Conservation (phyloP, 2,113 vertebrate genomes). For the Arizona elegans region DNA sequence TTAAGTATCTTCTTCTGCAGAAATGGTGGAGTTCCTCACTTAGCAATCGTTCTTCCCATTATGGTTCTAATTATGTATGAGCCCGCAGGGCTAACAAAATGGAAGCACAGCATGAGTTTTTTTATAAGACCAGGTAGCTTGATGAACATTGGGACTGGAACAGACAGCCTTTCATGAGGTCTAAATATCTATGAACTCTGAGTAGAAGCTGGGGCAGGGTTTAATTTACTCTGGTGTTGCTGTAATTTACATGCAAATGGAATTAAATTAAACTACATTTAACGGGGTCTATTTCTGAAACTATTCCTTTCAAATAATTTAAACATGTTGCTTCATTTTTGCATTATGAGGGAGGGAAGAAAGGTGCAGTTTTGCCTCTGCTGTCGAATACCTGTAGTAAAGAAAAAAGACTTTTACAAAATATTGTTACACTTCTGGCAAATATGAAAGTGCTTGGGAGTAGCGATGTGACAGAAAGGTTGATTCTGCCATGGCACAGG, state of each 20-base stretch:
- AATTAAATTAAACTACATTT: not conserved
- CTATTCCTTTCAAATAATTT: conserved; percentile 1
- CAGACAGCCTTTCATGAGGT: not conserved
- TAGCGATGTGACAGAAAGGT: not conserved
- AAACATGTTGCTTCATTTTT: not conserved
- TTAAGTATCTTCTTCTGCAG: conserved; percentile 12
- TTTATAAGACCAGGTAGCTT: conserved; percentile 16
- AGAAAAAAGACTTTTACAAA: not conserved
- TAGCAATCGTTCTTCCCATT: conserved; percentile 9
- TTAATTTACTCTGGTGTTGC: conserved; percentile 3
- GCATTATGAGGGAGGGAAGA: not conserved
- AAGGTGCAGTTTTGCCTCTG: not conserved
- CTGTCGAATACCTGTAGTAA: not conserved
- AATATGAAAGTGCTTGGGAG: not conserved
- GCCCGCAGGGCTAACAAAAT: conserved; percentile 13
- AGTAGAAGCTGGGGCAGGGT: not conserved
- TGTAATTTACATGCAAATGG: not conserved
- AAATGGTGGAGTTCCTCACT: conserved; percentile 6
- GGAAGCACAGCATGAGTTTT: conserved; percentile 3
- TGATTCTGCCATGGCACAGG: not conserved
- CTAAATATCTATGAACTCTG: not conserved
- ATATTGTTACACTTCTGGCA: not conserved
- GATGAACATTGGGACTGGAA: not conserved
- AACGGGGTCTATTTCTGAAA: not conserved
- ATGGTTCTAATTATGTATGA: conserved; percentile 10